Base-by-base conservation (phyloP, 2,797 vertebrate species). In the Hypotaenidia okinawae region DNA sequence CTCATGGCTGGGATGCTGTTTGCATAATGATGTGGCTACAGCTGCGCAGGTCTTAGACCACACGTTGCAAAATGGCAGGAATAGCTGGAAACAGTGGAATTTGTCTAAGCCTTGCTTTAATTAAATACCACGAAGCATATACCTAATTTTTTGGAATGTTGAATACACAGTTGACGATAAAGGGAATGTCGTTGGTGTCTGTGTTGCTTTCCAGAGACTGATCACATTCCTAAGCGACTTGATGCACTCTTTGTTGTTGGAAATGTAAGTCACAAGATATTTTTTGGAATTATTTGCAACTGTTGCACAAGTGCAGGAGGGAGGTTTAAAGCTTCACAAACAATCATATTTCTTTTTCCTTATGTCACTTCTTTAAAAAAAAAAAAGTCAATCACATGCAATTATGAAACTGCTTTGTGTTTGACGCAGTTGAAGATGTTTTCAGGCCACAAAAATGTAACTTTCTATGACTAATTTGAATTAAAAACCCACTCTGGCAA, bases 381-480 rank as follows among this genome's bases (percentile, higher is more conserved):
- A 73, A 59, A 7, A 45, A 54, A 45, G 16, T 30, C 27, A 37
- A 32, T 87, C 91, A 82, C 30, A 17, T 89, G 84, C 62, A 93
- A 72, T 92, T 97, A 87, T 89, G 93, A 94, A 97, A 95, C 90
- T 47, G 27, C 81, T 94, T 94, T 1, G 0, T n/a, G 68, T 91
- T 47, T 94, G 93, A 97, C 86, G 91, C 84, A 92, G 84, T 70
- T 90, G 41, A 96, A 80, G 78, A 93, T 93, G 73, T 90, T 96
- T 95, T 96, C 93, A 92, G 92, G 92, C 88, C 95, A 95, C 93
- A 96, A 87, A 94, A 92, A 96, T 89, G 89, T 89, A 87, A 92
- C 84, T 95, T 95, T 90, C 78, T 94, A 37, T 92, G 96, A 93
- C 75, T 69, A 95, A 95, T 83, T 85, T 75, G 72, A 95, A 94